Evolutionary conservation across 2,888 invertebrate species (phyloP).

Genomic region (Mimas tiliae): DNA sequence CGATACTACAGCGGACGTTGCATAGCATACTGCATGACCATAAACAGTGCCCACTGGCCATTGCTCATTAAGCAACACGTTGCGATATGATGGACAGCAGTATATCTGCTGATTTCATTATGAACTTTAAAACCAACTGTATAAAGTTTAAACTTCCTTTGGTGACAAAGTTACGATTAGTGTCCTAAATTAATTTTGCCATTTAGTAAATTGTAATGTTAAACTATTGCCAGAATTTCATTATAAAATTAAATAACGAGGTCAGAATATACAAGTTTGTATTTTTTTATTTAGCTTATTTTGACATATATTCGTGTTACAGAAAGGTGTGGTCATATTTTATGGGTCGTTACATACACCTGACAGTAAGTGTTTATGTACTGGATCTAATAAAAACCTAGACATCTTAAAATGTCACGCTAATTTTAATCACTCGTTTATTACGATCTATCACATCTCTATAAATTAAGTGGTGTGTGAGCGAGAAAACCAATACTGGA

Average conservation of each 20-base stretch:
- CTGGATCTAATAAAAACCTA: too few species aligned
- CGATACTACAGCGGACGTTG: slow-evolving; percentile 53
- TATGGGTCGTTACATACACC: too few species aligned
- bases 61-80: slow-evolving; percentile 45
- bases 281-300: too few species aligned
- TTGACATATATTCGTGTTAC: too few species aligned
- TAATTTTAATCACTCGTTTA: too few species aligned
- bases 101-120: slow-evolving; percentile 3
- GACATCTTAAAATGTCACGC: too few species aligned
- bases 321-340: too few species aligned
- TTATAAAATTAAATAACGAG: slow-evolving; percentile 16
- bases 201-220: slow-evolving; percentile 21
- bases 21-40: slow-evolving; percentile 37
- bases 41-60: slow-evolving; percentile 42
- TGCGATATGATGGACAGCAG: slow-evolving; percentile 34
- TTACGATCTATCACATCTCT: too few species aligned
- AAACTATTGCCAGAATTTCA: slow-evolving; percentile 17
- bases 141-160: not conserved
- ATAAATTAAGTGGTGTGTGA: too few species aligned
- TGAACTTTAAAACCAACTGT: slow-evolving; percentile 22
- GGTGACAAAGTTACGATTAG: not conserved
- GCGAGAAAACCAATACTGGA: too few species aligned
- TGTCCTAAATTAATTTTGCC: slow-evolving; percentile 11
- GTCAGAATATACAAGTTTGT: not conserved
- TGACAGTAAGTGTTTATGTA: too few species aligned